These are phyloP conservation scores for Lamellibrachia luymesi DNA, from an alignment of 1,140 invertebrate genomes.

Conservation along the genomic window DNA sequence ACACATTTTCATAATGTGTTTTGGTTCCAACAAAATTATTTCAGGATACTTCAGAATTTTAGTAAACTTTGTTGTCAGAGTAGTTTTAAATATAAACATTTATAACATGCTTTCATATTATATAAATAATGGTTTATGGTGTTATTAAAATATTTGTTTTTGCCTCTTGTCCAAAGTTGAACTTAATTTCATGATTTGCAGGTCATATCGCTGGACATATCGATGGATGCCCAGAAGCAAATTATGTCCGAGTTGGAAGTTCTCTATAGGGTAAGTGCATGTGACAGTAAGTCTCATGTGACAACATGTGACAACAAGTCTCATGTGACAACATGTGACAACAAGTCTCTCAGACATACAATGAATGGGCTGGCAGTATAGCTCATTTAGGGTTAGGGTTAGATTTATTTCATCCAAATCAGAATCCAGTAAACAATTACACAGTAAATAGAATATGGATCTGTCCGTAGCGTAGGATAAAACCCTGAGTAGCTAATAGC, in stretches of 20 bases:
- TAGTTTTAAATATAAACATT: too few species aligned
- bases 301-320: too few species aligned
- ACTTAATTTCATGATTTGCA: neutral
- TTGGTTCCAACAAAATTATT: too few species aligned
- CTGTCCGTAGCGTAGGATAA: neutral
- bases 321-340: neutral
- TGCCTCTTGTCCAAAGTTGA: neutral
- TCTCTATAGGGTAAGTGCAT: constrained; percentile 46
- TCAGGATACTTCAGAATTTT: too few species aligned
- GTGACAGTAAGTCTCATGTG: neutral
- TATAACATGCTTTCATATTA: too few species aligned
- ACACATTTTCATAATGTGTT: too few species aligned
- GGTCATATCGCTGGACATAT: constrained; percentile 49
- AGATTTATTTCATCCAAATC: too few species aligned
- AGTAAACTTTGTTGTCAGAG: too few species aligned
- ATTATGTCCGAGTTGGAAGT: constrained; percentile 55
- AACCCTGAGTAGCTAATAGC: neutral
- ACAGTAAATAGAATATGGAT: neutral
- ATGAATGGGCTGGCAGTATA: neutral
- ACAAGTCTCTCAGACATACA: neutral
- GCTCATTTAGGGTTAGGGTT: too few species aligned
- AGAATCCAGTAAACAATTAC: neutral
- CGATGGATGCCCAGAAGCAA: constrained; percentile 46
- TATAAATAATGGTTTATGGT: neutral
- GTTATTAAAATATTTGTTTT: neutral